Base-by-base conservation (phyloP, 2,888 invertebrate genomes). In the Diplolepis rosae region DNA sequence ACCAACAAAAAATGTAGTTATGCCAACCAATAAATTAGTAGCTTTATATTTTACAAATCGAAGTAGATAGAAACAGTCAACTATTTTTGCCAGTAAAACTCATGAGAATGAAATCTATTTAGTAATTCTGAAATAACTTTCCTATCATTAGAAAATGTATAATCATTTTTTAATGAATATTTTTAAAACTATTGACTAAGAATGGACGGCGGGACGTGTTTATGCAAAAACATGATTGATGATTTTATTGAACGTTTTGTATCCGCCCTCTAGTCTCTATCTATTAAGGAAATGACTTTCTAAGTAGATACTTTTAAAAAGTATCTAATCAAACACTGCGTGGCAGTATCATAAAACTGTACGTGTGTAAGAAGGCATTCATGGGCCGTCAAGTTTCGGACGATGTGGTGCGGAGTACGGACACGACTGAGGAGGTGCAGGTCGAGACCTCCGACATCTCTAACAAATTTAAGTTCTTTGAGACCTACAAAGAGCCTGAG, bases 391-490 rank as follows among this genome's bases (percentile, higher is more conserved):
- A 91, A 83, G 85, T 90, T 50, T 90, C 90, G 70, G 93, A 93
- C 73, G 95, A 95, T 86, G 92, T 95, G 77, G 92, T 96, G 13
- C 93, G 94, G 78, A 92, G 93, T 13, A 93, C 92, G 11, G 94
- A 95, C 85, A 91, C 92, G 72, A 87, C 93, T 39, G 95, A 95
- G 72, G 95, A 96, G 81, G 92, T 96, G 24, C 92, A 92, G 84
- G 93, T 96, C 70, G 92, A 94, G 89, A 95, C 96, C 0, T 93
- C 94, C 0, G 96, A 96, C 88, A 93, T 97, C 80, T 93, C 95
- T 69, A 93, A 95, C 87, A 92, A 95, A 83, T 97, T 96, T 91
- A 94, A 95, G 90, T 97, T 96, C 91, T 97, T 97, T 90, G 96
- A 96, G 91, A 94, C 94, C 0, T 96, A 95, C 91, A 92, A 92